Percentiles rank a stretch among this genome's conserved stretches.
Conservation (phyloP, 2,113 vertebrate species). For the Vidua chalybeata region DNA sequence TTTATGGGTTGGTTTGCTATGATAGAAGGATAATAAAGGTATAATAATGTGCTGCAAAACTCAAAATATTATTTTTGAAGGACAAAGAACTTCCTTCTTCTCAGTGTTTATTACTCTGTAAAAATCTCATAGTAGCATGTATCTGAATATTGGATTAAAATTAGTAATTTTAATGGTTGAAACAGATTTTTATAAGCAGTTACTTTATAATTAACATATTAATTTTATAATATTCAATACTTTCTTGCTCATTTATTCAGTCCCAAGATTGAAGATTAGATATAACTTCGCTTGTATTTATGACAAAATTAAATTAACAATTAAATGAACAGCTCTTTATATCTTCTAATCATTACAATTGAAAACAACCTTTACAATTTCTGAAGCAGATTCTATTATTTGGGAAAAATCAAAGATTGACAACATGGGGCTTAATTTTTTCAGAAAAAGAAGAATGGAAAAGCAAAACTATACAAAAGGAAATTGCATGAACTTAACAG, state of each 20-base stretch:
- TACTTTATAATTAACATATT: not conserved
- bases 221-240: not conserved
- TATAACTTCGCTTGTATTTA: constrained; percentile 8
- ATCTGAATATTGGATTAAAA: not conserved
- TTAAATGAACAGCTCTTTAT: not conserved
- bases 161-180: not conserved
- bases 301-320: not conserved
- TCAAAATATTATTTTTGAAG: not conserved
- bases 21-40: not conserved
- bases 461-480: not conserved
- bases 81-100: not conserved
- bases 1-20: not conserved
- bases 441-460: not conserved
- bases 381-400: not conserved
- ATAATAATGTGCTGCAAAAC: not conserved
- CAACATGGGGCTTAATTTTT: not conserved
- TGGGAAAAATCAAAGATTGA: not conserved
- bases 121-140: not conserved
- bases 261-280: not conserved
- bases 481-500: not conserved
- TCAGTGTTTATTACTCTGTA: not conserved
- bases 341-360: not conserved
- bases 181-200: constrained; percentile 3
- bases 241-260: not conserved
- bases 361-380: not conserved